phyloP scores from a whole-genome alignment of 2,888 invertebrate species.

The Drosophila atripex region DNA sequence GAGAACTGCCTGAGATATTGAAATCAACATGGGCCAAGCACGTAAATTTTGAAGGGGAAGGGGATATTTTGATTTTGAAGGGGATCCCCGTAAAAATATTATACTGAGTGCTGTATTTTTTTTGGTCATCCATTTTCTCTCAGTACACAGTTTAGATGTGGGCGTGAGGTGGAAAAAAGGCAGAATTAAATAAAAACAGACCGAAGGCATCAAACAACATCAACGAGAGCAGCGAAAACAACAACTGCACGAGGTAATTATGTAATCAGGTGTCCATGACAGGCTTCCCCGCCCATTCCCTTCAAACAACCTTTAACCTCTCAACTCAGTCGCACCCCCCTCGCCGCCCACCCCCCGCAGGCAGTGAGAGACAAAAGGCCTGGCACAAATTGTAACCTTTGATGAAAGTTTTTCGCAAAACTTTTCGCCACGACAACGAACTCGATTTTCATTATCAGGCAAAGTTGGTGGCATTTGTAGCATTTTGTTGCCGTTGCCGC shows the following conservation, averaged over 20 bases:
- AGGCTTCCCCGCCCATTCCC: conserved; percentile 17
- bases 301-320: neutral
- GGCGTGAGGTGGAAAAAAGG: neutral
- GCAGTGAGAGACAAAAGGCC: conserved; percentile 38
- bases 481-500: conserved; percentile 49
- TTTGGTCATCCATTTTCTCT: neutral
- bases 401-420: conserved; percentile 73
- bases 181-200: conserved; percentile 32
- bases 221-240: conserved; percentile 19
- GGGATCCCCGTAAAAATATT: no score
- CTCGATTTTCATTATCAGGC: conserved; percentile 73
- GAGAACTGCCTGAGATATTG: no score
- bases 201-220: conserved; percentile 33
- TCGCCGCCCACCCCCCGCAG: neutral
- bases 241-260: conserved; percentile 42
- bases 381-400: conserved; percentile 72
- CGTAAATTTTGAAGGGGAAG: no score
- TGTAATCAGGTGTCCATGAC: conserved; percentile 52
- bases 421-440: conserved; percentile 60
- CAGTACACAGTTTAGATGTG: neutral
- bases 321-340: neutral
- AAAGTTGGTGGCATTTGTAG: conserved; percentile 60
- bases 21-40: no score
- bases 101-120: no score
- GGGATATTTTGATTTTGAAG: no score